Percentiles rank a stretch among this genome's conserved stretches.
Conservation (phyloP, 1,140 invertebrate species). For the Phthorimaea operculella region DNA sequence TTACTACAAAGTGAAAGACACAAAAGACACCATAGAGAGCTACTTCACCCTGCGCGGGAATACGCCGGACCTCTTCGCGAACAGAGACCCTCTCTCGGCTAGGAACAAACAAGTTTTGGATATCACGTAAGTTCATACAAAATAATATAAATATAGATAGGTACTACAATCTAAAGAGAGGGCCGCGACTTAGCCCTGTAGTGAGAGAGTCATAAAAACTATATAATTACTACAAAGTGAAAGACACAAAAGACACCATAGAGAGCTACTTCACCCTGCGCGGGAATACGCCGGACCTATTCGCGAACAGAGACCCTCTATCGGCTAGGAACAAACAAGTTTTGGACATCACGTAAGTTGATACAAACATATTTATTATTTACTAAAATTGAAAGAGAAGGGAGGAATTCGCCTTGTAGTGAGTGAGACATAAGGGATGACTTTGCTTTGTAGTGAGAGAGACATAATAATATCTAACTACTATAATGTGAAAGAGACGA, state of each 20-base stretch:
- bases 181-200: too few relatives aligned
- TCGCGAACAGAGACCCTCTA: constrained; percentile 64
- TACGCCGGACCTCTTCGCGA: constrained; percentile 66
- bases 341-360: constrained; percentile 67
- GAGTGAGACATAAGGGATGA: too few relatives aligned
- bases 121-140: constrained; percentile 67
- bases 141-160: too few relatives aligned
- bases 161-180: too few relatives aligned
- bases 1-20: constrained; percentile 69
- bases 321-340: constrained; percentile 60
- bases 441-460: too few relatives aligned
- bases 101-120: constrained; percentile 64
- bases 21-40: constrained; percentile 69
- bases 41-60: constrained; percentile 70
- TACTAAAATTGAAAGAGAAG: too few relatives aligned
- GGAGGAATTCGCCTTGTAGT: too few relatives aligned
- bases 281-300: constrained; percentile 66
- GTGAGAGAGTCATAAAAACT: too few relatives aligned
- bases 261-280: constrained; percentile 71
- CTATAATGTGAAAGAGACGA: constrained; percentile 69
- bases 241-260: constrained; percentile 70
- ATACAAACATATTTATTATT: too few relatives aligned
- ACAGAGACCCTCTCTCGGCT: constrained; percentile 61
- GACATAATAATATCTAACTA: too few relatives aligned
- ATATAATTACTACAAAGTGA: constrained; percentile 70